These are phyloP conservation scores for Helleia helle DNA, from an alignment of 2,888 invertebrate genomes.

Conservation along the genomic window DNA sequence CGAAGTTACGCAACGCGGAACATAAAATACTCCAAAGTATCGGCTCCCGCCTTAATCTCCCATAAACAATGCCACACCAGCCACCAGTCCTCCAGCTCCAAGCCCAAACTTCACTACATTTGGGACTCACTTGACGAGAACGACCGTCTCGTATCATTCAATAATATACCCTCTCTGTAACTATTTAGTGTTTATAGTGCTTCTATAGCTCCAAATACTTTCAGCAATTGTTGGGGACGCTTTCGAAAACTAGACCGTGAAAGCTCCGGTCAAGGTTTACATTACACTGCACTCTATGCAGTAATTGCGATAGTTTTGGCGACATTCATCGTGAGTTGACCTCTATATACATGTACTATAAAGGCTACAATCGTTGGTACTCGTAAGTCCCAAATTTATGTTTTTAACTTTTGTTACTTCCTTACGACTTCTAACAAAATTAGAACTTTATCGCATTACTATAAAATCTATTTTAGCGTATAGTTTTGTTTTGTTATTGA, in stretches of 20 bases:
- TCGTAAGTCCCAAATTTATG: neutral
- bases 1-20: constrained; percentile 33
- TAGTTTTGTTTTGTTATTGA: constrained; percentile 1
- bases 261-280: too few species aligned
- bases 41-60: constrained; percentile 44
- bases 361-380: constrained; percentile 2
- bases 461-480: constrained; percentile 3
- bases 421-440: neutral
- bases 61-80: constrained; percentile 49
- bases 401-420: neutral
- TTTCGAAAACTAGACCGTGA: neutral
- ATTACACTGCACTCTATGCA: too few species aligned
- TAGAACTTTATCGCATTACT: neutral
- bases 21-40: constrained; percentile 33
- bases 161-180: too few species aligned
- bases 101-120: constrained; percentile 34
- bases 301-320: constrained; percentile 3
- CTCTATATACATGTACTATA: neutral
- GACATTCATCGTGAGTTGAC: constrained; percentile 2
- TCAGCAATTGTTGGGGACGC: neutral
- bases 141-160: too few species aligned
- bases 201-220: neutral
- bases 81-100: constrained; percentile 25
- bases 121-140: too few species aligned
- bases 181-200: neutral